Evolutionary conservation across 2,888 invertebrate species (phyloP).

Genomic region (Lepeophtheirus nordmannii): DNA sequence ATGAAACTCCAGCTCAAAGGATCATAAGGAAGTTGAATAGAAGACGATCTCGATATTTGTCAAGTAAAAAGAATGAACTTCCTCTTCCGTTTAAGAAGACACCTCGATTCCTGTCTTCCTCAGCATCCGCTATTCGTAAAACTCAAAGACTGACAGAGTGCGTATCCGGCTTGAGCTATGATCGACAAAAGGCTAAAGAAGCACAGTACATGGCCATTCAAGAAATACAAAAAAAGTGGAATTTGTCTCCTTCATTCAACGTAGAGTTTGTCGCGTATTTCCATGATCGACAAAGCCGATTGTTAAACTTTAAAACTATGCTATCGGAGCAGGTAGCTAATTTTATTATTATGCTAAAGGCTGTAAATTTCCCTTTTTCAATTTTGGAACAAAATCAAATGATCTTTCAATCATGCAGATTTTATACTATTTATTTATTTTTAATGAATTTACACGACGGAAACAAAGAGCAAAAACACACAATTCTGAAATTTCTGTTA

Average conservation of each 20-base stretch:
- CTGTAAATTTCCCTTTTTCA: background rate
- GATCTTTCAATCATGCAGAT: too few relatives aligned
- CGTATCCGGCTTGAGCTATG: background rate
- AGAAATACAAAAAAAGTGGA: slow-evolving; percentile 23
- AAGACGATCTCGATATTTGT: background rate
- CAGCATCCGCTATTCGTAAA: slow-evolving; percentile 68
- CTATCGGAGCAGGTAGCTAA: background rate
- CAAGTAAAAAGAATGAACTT: background rate
- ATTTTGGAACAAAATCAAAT: too few relatives aligned
- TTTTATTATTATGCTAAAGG: background rate
- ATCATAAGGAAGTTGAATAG: slow-evolving; percentile 17
- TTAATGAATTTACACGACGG: too few relatives aligned
- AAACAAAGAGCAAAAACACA: too few relatives aligned
- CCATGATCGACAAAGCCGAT: slow-evolving; percentile 17
- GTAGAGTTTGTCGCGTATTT: slow-evolving; percentile 23
- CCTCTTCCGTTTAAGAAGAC: slow-evolving; percentile 80
- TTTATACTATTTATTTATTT: too few relatives aligned
- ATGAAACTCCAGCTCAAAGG: slow-evolving; percentile 16
- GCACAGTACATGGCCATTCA: background rate
- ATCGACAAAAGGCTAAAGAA: slow-evolving; percentile 16
- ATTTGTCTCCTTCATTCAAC: slow-evolving; percentile 17
- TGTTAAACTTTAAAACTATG: background rate
- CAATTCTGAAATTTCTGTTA: too few relatives aligned
- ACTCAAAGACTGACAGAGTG: slow-evolving; percentile 7
- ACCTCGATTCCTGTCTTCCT: slow-evolving; percentile 73